phyloP scores from a whole-genome alignment of 2,113 vertebrate genomes.

The Ascaphus truei region DNA sequence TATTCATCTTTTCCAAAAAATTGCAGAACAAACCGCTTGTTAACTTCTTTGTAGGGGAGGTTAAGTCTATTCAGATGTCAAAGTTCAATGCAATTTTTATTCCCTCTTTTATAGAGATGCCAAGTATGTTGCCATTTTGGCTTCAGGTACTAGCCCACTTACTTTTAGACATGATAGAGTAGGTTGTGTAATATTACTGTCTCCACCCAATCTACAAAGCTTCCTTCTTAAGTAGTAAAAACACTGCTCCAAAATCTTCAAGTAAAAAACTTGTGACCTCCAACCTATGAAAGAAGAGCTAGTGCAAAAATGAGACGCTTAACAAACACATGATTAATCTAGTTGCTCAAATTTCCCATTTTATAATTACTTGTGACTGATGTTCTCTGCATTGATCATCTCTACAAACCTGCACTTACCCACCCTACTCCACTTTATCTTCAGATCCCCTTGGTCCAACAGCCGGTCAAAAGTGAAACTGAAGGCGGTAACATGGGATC shows the following conservation, averaged over 20 bases:
- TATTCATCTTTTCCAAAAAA: not conserved
- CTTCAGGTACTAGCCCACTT: too few species aligned
- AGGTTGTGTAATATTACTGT: too few species aligned
- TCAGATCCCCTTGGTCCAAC: slow-evolving; percentile 37
- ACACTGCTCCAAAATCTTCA: too few species aligned
- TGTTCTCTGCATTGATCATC: slow-evolving; percentile 35
- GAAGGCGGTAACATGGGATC: slow-evolving; percentile 35
- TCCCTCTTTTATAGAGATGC: not conserved
- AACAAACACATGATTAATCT: not conserved
- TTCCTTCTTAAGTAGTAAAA: too few species aligned
- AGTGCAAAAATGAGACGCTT: not conserved
- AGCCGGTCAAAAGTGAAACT: slow-evolving; percentile 30
- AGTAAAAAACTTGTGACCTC: too few species aligned
- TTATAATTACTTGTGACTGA: slow-evolving; percentile 26
- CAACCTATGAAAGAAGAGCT: not conserved
- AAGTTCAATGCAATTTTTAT: not conserved
- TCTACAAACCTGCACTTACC: slow-evolving; percentile 34
- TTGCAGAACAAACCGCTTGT: not conserved
- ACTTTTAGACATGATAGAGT: too few species aligned
- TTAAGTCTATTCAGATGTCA: not conserved
- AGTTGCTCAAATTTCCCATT: not conserved
- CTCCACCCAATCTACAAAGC: too few species aligned
- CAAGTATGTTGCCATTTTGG: not conserved
- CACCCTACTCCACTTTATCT: slow-evolving; percentile 33
- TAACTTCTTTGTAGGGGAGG: not conserved